These are phyloP conservation scores for Epiblema foenella DNA, from an alignment of 2,888 invertebrate species.

Conservation along the genomic window DNA sequence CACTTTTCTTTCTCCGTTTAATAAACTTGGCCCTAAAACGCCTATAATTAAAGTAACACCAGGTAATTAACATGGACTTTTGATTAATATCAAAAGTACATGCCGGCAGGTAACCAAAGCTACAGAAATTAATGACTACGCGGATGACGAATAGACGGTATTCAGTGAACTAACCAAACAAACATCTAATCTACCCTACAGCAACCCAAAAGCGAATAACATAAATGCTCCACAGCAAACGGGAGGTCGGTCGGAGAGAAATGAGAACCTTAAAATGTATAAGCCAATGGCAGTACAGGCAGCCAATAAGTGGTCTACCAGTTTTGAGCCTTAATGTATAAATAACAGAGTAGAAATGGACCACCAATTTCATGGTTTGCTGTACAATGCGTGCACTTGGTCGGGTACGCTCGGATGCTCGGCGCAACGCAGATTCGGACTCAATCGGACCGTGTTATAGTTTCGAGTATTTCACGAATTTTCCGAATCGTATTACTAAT, in stretches of 20 bases:
- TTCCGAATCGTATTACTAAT: neutral
- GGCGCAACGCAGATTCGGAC: constrained; percentile 3
- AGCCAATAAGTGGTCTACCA: too few species aligned
- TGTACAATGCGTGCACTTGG: constrained; percentile 28
- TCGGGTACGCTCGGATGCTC: constrained; percentile 22
- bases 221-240: constrained; percentile 36
- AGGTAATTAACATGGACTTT: constrained; percentile 8
- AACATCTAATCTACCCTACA: neutral
- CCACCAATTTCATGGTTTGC: neutral
- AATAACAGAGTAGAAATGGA: too few species aligned
- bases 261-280: constrained; percentile 23
- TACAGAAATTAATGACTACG: constrained; percentile 17
- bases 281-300: constrained; percentile 17
- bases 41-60: constrained; percentile 46
- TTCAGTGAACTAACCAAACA: constrained; percentile 15
- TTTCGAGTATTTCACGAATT: constrained; percentile 2
- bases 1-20: neutral
- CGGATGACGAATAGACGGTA: neutral
- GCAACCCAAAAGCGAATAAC: constrained; percentile 24
- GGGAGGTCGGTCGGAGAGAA: constrained; percentile 5
- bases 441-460: constrained; percentile 10
- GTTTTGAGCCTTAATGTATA: too few species aligned
- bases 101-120: constrained; percentile 1
- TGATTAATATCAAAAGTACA: constrained; percentile 19
- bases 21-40: constrained; percentile 7